Evolutionary conservation across 2,113 vertebrate species (phyloP), one percentile per base, ranked within the genome.

Genomic region (Zosterops pallidus): DNA sequence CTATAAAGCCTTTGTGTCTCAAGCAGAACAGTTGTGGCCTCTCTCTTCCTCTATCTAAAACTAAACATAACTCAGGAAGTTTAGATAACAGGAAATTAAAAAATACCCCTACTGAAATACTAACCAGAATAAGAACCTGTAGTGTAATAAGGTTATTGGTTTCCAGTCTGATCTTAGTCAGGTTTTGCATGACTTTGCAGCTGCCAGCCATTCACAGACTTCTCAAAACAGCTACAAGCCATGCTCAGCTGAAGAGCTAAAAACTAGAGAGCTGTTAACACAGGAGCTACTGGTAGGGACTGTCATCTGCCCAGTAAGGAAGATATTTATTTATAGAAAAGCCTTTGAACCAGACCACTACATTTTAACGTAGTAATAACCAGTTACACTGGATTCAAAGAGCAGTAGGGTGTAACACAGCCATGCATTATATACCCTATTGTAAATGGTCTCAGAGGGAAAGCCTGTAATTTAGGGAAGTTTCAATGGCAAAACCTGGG

Each of bases 261-360:
- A 95, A 95, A 77, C 75, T 39, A 84, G 64, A 85, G 86, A 95
- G 94, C 94, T 89, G 83, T 88, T 97, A 96, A 94, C 86, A 81
- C 89, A 79, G 83, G 92, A 97, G 95, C 57, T 96, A 50, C 71
- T 96, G 83, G 79, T 84, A 70, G 67, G 63, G 90, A 87, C 63
- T 95, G 67, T 92, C 92, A 71, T 97, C 86, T 97, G 92, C 93
- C 57, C 95, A 95, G 95, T 63, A 44, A 97, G 90, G 90, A 94
- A 95, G 88, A 90, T 97, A 92, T 89, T 97, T 98, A 98, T 98
- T 98, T 98, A 98, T 98, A 98, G 98, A 97, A 97, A 95, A 97
- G 94, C 89, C 95, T 96, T 97, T 96, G 96, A 96, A 97, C 69
- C 83, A 92, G 95, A 93, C 94, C 91, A 96, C 90, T 98, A 65